phyloP scores from a whole-genome alignment of 2,797 vertebrate species.

The Tenualosa thibaudeaui region DNA sequence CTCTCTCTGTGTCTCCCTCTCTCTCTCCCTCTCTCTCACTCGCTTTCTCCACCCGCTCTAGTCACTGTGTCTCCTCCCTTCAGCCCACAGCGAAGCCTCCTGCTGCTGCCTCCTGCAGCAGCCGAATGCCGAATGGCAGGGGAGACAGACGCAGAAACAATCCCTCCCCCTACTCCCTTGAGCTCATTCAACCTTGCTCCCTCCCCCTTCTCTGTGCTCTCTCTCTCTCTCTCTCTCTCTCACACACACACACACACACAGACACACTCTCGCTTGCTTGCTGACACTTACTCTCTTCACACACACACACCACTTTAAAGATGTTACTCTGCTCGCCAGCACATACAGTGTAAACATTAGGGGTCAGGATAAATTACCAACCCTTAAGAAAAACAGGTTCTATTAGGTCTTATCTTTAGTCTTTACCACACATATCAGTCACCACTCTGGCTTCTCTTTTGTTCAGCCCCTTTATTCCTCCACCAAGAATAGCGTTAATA shows the following conservation, averaged over 20 bases:
- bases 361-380: conserved; percentile 55
- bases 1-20: conserved; percentile 34
- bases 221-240: conserved; percentile 41
- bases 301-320: conserved; percentile 42
- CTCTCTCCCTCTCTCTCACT: conserved; percentile 35
- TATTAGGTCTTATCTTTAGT: neutral
- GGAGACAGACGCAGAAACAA: conserved; percentile 68
- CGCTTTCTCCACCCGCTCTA: conserved; percentile 46
- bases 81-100: conserved; percentile 56
- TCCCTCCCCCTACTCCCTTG: conserved; percentile 47
- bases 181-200: conserved; percentile 53
- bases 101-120: conserved; percentile 68
- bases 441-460: neutral
- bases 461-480: neutral
- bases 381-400: conserved; percentile 42
- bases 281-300: conserved; percentile 37
- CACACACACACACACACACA: conserved; percentile 36
- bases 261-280: conserved; percentile 27
- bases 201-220: conserved; percentile 60
- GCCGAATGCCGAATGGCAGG: conserved; percentile 85
- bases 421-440: neutral
- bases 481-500: neutral
- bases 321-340: conserved; percentile 61
- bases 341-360: conserved; percentile 51
- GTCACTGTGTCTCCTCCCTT: conserved; percentile 38